Conservation (phyloP, 92 coral and sea anemone genomes). For the Siderastrea radians region DNA sequence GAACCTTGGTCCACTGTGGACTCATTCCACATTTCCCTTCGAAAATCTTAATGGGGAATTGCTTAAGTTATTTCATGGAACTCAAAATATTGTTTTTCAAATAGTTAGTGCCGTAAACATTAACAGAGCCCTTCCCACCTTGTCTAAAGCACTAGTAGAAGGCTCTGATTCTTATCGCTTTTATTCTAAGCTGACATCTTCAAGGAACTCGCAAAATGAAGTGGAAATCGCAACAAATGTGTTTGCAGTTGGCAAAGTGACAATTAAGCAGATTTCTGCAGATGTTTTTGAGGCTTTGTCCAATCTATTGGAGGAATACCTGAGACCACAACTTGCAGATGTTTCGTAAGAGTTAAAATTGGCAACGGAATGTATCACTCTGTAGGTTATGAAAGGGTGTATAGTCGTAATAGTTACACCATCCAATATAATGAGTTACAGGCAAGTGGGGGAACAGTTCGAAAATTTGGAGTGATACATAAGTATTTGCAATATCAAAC, state of each 20-base stretch:
- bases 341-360: conserved; percentile 18
- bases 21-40: conserved; percentile 72
- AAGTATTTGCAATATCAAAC: conserved; percentile 33
- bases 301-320: not conserved
- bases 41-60: conserved; percentile 63
- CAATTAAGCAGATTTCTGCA: conserved; percentile 9
- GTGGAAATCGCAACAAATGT: not conserved
- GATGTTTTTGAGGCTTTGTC: conserved; percentile 1
- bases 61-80: conserved; percentile 68
- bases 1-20: conserved; percentile 77
- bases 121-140: conserved; percentile 8
- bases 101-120: conserved; percentile 26
- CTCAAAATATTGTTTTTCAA: conserved; percentile 64
- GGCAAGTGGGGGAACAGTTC: not conserved
- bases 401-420: conserved; percentile 27
- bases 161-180: not conserved
- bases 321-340: conserved; percentile 24
- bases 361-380: conserved; percentile 44
- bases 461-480: not conserved
- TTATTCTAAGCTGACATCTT: conserved; percentile 1
- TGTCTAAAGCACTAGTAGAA: not conserved
- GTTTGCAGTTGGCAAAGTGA: conserved; percentile 15
- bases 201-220: conserved; percentile 6
- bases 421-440: conserved; percentile 8
- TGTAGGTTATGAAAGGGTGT: conserved; percentile 15